A percentile compares a stretch with the other conserved stretches of the same genome.
These are phyloP conservation scores for Isichthys henryi DNA, from an alignment of 2,113 vertebrate genomes.

Conservation along the genomic window DNA sequence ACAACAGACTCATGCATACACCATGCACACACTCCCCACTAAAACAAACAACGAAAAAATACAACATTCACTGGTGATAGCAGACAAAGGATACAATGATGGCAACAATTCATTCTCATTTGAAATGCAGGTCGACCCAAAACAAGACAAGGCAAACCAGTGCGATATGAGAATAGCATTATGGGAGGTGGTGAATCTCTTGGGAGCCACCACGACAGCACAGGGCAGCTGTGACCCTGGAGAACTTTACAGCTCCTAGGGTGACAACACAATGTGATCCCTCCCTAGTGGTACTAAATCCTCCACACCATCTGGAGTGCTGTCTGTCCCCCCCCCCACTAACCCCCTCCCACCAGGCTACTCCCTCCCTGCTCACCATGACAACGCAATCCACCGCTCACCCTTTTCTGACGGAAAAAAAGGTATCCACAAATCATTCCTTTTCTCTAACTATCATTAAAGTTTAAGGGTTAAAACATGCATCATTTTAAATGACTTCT, in stretches of 20 bases:
- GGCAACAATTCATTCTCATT: background rate
- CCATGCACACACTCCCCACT: background rate
- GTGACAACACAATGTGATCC: background rate
- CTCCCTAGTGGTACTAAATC: background rate
- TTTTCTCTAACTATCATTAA: background rate
- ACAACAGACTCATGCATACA: background rate
- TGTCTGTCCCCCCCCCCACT: background rate
- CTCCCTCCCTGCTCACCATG: background rate
- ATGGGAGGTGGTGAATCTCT: background rate
- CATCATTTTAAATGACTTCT: background rate
- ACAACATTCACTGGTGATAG: background rate
- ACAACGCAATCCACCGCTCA: background rate
- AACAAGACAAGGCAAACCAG: background rate
- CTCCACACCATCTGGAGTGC: constrained; percentile 9
- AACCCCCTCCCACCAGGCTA: background rate
- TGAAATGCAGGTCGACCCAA: background rate
- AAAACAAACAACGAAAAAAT: background rate
- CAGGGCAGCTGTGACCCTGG: background rate
- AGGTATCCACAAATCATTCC: background rate
- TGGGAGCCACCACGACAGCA: background rate
- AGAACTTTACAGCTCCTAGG: background rate
- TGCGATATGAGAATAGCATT: background rate
- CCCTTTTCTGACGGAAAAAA: background rate
- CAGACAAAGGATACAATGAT: background rate
- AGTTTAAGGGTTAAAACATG: background rate